These are phyloP conservation scores for Polydrusus cervinus DNA, from an alignment of 2,888 invertebrate species.

Conservation along the genomic window DNA sequence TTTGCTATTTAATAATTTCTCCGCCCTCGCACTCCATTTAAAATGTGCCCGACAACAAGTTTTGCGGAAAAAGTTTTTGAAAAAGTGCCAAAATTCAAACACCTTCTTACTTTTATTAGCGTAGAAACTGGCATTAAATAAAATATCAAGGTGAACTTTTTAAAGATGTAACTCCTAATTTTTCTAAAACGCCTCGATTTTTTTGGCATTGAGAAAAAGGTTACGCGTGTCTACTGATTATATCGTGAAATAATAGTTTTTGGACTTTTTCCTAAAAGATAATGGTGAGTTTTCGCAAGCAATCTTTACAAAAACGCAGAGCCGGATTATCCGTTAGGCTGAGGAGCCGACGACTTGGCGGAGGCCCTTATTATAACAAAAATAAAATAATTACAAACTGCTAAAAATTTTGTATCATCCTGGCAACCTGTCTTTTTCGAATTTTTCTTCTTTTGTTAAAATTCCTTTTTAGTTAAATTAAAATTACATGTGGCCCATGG, in stretches of 20 bases:
- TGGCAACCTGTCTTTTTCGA: too few relatives aligned
- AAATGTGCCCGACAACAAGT: slow-evolving; percentile 27
- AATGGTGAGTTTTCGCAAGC: not conserved
- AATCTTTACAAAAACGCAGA: too few relatives aligned
- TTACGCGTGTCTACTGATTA: slow-evolving; percentile 9
- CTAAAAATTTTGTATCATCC: too few relatives aligned
- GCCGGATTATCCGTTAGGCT: too few relatives aligned
- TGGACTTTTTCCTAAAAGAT: not conserved
- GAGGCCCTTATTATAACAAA: too few relatives aligned
- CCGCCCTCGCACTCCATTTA: not conserved
- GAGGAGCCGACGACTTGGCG: too few relatives aligned
- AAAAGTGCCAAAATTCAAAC: slow-evolving; percentile 34
- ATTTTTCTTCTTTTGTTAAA: too few relatives aligned
- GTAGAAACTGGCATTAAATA: slow-evolving; percentile 25
- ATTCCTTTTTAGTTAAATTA: too few relatives aligned
- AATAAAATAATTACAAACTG: too few relatives aligned
- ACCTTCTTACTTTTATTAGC: slow-evolving; percentile 36
- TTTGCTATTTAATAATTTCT: slow-evolving; percentile 15
- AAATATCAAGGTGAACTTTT: slow-evolving; percentile 44
- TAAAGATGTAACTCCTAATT: slow-evolving; percentile 32
- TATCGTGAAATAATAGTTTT: not conserved
- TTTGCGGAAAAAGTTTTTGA: slow-evolving; percentile 39
- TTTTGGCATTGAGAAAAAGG: slow-evolving; percentile 20
- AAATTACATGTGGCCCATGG: too few relatives aligned
- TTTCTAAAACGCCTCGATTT: slow-evolving; percentile 14